phyloP scores from a whole-genome alignment of 2,888 invertebrate genomes.

The Melipona bicolor region DNA sequence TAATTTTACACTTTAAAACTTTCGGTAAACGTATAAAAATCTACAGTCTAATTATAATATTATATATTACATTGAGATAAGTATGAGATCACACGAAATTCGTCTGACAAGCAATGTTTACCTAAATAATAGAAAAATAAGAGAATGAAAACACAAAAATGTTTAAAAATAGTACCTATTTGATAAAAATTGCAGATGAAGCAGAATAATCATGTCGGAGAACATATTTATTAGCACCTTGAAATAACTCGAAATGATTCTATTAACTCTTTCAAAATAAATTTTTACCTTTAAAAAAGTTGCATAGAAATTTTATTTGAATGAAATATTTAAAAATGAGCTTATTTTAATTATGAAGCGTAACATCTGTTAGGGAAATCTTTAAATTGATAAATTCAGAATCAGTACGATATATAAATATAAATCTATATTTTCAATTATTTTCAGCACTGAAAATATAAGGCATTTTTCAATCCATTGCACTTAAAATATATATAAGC shows the following conservation, averaged over 20 bases:
- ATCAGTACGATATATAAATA: too few species aligned
- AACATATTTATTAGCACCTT: background rate
- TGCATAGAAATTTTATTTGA: too few species aligned
- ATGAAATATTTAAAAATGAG: too few species aligned
- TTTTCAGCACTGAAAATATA: too few species aligned
- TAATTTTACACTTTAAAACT: too few species aligned
- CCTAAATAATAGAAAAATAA: background rate
- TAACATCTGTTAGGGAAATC: too few species aligned
- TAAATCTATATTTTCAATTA: too few species aligned
- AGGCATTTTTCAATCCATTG: too few species aligned
- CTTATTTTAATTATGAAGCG: too few species aligned
- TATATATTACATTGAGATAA: background rate
- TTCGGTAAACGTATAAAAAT: too few species aligned
- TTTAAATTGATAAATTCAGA: too few species aligned
- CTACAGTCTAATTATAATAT: background rate
- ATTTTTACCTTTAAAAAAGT: too few species aligned
- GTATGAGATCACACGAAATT: background rate
- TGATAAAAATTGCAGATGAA: background rate
- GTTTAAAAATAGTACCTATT: background rate
- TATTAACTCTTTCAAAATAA: background rate
- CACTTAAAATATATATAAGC: background rate
- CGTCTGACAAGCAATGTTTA: background rate
- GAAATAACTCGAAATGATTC: background rate
- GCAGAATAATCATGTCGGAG: background rate
- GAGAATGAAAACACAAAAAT: background rate